Base-by-base conservation (phyloP, 2,113 vertebrate species). In the Ammodytes marinus region DNA sequence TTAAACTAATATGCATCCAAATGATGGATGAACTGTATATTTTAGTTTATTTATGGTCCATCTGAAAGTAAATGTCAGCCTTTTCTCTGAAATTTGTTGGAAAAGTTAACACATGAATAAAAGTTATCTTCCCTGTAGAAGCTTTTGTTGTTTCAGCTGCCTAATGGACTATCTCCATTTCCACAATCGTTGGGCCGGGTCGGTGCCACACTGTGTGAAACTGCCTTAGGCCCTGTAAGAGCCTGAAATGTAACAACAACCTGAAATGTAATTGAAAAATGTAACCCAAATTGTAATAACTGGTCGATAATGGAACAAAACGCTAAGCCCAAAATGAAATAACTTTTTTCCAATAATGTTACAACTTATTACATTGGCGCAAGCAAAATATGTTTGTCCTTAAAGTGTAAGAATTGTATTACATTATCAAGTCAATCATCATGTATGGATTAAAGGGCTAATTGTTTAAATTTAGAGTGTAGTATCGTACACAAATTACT, bases 131-230 rank as follows among this genome's bases (percentile, higher is more conserved):
- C 35, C 46, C 19, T 49, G 71, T 45, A 58, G n/a, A 85, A 66
- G 27, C 10, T 13, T 60, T 58, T 54, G 43, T 84, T 88, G 49
- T 74, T 77, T 71, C 68, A 86, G 61, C 55, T 39, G 59, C 40
- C 73, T 75, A 68, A 70, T 60, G 66, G 71, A 77, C 27, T 46
- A 43, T 84, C 78, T 88, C 73, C 49, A 67, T 85, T 92, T 85
- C 78, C 79, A 72, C 74, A 73, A 63, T 46, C 75, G 64, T 69
- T 77, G 74, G 61, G 45, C 57, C 66, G 19, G 52, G 77, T 39
- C 74, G 72, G 70, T 17, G 70, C 53, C 55, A 54, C 55, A 12
- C 78, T 27, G 73, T 71, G 14, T 57, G 80, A 65, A 84, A 52
- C 79, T 64, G 72, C 80, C 66, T 69, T 49, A 0, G 6, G 88